A percentile compares a stretch with the other conserved stretches of the same genome.
These are phyloP conservation scores for Serilophus lunatus DNA, from an alignment of 2,113 vertebrate species.

Conservation along the genomic window DNA sequence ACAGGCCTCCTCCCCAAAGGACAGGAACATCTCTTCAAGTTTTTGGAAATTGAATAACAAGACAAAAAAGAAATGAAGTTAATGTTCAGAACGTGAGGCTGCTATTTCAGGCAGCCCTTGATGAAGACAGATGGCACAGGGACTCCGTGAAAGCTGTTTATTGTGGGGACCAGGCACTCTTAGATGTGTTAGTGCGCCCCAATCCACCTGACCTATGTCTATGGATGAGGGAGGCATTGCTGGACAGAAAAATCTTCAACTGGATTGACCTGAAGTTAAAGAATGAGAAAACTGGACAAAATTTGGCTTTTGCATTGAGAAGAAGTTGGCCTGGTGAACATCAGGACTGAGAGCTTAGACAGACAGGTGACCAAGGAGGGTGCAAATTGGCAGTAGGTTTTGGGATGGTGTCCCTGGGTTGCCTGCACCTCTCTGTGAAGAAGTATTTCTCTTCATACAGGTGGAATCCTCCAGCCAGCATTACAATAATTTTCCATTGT, in stretches of 20 bases:
- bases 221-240: neutral
- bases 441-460: neutral
- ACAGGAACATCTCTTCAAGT: neutral
- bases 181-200: neutral
- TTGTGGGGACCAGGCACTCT: neutral
- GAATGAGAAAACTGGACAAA: neutral
- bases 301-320: neutral
- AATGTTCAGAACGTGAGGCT: neutral
- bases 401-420: neutral
- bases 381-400: neutral
- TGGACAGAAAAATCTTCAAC: neutral
- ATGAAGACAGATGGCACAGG: neutral
- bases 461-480: neutral
- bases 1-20: neutral
- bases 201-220: rapidly evolving
- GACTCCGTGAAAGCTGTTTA: neutral
- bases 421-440: neutral
- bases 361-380: neutral
- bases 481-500: neutral
- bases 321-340: neutral
- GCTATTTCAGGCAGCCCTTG: neutral
- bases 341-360: neutral
- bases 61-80: neutral
- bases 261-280: neutral
- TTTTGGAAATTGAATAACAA: neutral